Base-by-base conservation (phyloP, 1,140 invertebrate genomes). In the Drosophila ogumai region DNA sequence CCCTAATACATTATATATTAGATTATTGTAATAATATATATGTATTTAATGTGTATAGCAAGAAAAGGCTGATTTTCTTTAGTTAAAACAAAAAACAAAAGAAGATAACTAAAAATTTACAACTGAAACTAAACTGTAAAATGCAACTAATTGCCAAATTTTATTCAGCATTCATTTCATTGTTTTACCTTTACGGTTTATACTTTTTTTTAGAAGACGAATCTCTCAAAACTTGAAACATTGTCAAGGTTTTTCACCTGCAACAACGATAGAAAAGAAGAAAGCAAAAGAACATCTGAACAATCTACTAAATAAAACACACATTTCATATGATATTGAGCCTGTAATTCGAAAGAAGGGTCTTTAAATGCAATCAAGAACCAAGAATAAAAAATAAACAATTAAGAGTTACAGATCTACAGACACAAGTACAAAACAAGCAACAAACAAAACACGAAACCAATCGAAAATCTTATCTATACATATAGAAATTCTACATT, bases 11-110 rank as follows among this genome's bases (percentile, higher is more conserved):
- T 79, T 38, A 46, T 60, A 75, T 56, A 58, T 71, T 75, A 67
- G 58, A 43, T 69, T 65, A 58, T 47, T 13, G 52, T 49, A 71
- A 63, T 61, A 40, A 67, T 72, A 67, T 72, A 77, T 73, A 71
- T 87, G 67, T 87, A 84, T 68, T 80, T 84, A 78, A 85, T 82
- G 80, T 87, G 84, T 88, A 87, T 84, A 86, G 84, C 80, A 87
- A 87, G 84, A 87, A 87, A 87, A 87, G 84, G 84, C 84, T 87
- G 84, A 87, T 87, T 87, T 87, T 87, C 84, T 87, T 87, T 87
- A 87, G 84, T 87, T 87, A 64, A 88, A 75, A 57, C 69, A 74
- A 52, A 47, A 65, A 64, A 68, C 28, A 28, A 75, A 74, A 44
- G 10, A 64, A 64, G 41, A 58, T 17, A 58, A 46, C 52, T 41